Evolutionary conservation across 2,888 invertebrate genomes (phyloP), one percentile per base, ranked within the genome.

Genomic region (Limnephilus lunatus): DNA sequence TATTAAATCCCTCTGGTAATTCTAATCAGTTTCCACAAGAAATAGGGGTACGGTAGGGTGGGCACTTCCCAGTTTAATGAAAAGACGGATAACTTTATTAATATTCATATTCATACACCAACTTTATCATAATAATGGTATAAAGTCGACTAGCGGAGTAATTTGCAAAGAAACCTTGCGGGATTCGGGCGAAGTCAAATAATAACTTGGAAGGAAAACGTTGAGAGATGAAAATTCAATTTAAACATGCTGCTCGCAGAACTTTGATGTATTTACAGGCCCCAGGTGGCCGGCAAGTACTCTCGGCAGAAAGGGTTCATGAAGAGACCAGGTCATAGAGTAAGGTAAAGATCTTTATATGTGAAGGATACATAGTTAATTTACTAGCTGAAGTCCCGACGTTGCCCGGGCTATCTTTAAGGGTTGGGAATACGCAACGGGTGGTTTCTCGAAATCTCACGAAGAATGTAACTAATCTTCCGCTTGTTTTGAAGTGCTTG

Each of bases 181-280:
- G 68, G 68, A 68, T 68, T 68, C 68, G 68, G 68, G 68, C 68
- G 68, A 68, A 68, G 68, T 68, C 68, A 68, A 68, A 68, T 68
- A 68, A 68, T 68, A 68, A 68, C 25, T 68, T 68, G 68, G 68
- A 7, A 68, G 68, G 25, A 25, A 68, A 68, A 68, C 68, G 68
- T n/a, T 68, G 68, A 68, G 53, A 53, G 68, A 68, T 68, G 68
- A 68, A 68, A 68, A 68, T 68, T 68, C 68, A 68, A 68, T 68
- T 68, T 68, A 68, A 68, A 68, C 68, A 68, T 25, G 68, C 25
- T 68, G 68, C 25, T 68, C 68, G 68, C 68, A 68, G n/a, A 68
- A 68, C 25, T 68, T 68, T 68, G 68, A 68, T 25, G 68, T 19
- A 68, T 68, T 68, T 68, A 68, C 68, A 4, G 68, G 68, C 68